Conservation (phyloP, 2,113 vertebrate species). For the Aleadryas rufinucha region DNA sequence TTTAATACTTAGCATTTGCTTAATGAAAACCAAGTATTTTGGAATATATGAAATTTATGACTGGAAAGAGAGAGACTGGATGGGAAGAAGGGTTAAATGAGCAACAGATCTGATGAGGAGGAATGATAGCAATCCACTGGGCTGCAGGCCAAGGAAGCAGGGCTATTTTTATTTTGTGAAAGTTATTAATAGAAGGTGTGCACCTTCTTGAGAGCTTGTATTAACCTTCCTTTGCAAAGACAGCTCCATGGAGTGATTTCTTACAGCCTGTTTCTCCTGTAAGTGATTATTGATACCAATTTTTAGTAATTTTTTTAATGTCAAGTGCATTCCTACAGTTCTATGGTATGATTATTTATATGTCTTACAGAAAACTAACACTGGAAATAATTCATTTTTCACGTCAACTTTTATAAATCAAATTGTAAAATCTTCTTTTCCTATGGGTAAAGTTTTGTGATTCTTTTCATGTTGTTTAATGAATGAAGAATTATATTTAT, state of each 20-base stretch:
- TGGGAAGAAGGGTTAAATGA: neutral
- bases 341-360: neutral
- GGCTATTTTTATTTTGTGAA: conserved; percentile 35
- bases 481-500: conserved; percentile 14
- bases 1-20: neutral
- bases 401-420: neutral
- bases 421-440: neutral
- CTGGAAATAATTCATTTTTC: neutral
- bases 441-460: neutral
- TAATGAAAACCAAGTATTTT: neutral
- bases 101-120: neutral
- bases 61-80: neutral
- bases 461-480: neutral
- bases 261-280: neutral
- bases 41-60: neutral
- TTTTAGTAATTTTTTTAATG: neutral
- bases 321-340: neutral
- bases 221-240: conserved; percentile 39
- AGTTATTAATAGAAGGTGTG: conserved; percentile 43
- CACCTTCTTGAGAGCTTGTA: conserved; percentile 14
- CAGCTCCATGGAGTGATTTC: neutral
- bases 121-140: conserved; percentile 39
- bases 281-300: neutral
- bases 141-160: conserved; percentile 5
- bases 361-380: neutral